These are phyloP conservation scores for Ceyx margarethae DNA, from an alignment of 2,113 vertebrate genomes.

Conservation along the genomic window DNA sequence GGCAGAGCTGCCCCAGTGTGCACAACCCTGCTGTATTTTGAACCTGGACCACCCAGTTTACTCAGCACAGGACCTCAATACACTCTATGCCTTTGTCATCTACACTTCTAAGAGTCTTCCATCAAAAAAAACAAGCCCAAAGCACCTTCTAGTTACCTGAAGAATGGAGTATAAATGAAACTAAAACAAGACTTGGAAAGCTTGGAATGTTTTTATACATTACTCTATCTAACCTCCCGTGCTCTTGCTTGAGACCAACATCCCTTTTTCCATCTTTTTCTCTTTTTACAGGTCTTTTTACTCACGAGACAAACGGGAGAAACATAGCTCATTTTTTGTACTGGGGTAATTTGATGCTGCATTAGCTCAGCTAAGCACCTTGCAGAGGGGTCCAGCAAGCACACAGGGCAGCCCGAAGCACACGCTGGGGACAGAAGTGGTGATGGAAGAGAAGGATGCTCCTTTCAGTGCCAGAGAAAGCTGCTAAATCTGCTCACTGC, in stretches of 20 bases:
- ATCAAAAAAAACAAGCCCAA: not conserved
- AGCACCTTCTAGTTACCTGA: not conserved
- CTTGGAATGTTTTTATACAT: not conserved
- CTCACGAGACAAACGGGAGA: not conserved
- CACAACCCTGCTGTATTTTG: not conserved
- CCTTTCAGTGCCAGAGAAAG: not conserved
- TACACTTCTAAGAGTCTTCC: not conserved
- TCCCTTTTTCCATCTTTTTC: not conserved
- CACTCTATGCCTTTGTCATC: not conserved
- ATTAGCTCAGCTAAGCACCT: not conserved
- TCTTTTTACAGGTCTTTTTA: not conserved
- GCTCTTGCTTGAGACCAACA: not conserved
- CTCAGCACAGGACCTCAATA: not conserved
- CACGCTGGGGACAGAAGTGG: not conserved
- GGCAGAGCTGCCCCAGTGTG: not conserved
- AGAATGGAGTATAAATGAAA: not conserved
- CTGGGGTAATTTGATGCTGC: conserved; percentile 7
- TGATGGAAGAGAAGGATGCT: not conserved
- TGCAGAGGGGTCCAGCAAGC: not conserved
- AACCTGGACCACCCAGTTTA: not conserved
- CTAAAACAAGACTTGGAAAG: not conserved
- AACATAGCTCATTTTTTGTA: not conserved
- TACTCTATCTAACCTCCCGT: not conserved
- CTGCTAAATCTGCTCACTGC: not conserved
- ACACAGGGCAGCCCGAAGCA: not conserved